Evolutionary conservation across 2,888 invertebrate species (phyloP), one percentile per base, ranked within the genome.

Genomic region (Yponomeuta cagnagella): DNA sequence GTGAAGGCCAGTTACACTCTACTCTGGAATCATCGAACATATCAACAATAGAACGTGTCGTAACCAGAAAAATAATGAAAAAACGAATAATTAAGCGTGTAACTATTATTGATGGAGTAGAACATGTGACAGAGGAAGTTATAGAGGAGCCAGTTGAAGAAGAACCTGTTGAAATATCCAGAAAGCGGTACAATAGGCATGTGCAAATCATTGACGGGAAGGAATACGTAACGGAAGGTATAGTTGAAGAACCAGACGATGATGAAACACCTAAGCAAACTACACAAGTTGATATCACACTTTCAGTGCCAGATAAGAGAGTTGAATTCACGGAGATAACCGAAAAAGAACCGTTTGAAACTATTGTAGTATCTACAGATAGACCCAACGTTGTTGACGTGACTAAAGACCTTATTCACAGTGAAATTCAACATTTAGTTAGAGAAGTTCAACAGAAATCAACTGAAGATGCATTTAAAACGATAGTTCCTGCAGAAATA

Each of bases 111-210:
- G 95, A 97, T 82, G 97, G 97, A 0, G 95, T 96, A 84, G 97
- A 97, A 84, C 95, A 95, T 73, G 93, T 96, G 0, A 95, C 95
- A 1, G 97, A 97, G 87, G 97, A 97, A 88, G 90, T 97, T 0
- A 94, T 97, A 70, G 97, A 97, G 79, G 97, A 97, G 84, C 97
- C 97, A 8, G 93, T 95, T 69, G 95, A 95, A 81, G 94, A 96
- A 79, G 94, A 94, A 75, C 88, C 89, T 15, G 86, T 2, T 73
- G 83, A 0, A 85, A 80, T 76, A 85, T 58, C 52, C 86, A 1
- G 89, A 85, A 79, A 82, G 81, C 94, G 94, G 80, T 95, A 96
- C 43, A 94, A 96, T 70, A 93, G 95, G 73, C 94, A 94, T 75
- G 93, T 96, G 1, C 94, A 95, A 30, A 94, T 96, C 1, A 94